These are phyloP conservation scores for Antigone vipio DNA, from an alignment of 2,113 vertebrate species.

Conservation along the genomic window DNA sequence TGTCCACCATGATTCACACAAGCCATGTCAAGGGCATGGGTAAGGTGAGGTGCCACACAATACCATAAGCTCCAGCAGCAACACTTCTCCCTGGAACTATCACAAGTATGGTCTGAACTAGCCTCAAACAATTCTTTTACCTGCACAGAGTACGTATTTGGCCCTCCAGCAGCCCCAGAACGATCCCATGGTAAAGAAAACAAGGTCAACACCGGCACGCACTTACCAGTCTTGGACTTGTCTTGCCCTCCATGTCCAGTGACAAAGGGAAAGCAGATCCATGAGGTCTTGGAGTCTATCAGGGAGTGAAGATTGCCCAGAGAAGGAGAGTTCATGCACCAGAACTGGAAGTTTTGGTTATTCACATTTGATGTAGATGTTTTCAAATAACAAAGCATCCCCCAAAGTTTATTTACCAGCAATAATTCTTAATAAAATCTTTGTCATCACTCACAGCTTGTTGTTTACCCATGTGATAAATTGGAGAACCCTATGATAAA, in stretches of 20 bases:
- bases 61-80: background rate
- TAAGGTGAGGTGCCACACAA: background rate
- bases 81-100: background rate
- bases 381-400: background rate
- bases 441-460: background rate
- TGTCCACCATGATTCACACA: background rate
- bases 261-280: background rate
- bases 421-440: constrained; percentile 16
- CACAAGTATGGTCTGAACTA: background rate
- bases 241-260: background rate
- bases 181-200: background rate
- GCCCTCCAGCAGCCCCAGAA: background rate
- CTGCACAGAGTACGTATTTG: background rate
- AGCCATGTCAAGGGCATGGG: background rate
- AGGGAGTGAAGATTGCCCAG: background rate
- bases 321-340: background rate
- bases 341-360: background rate
- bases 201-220: background rate
- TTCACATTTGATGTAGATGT: background rate
- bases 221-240: background rate
- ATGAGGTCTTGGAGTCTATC: background rate
- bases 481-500: background rate
- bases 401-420: background rate
- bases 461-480: background rate
- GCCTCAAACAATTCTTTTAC: background rate